Evolutionary conservation across 1,140 invertebrate species (phyloP), one percentile per base, ranked within the genome.

Genomic region (Hermatobates lingyangjiaoensis): DNA sequence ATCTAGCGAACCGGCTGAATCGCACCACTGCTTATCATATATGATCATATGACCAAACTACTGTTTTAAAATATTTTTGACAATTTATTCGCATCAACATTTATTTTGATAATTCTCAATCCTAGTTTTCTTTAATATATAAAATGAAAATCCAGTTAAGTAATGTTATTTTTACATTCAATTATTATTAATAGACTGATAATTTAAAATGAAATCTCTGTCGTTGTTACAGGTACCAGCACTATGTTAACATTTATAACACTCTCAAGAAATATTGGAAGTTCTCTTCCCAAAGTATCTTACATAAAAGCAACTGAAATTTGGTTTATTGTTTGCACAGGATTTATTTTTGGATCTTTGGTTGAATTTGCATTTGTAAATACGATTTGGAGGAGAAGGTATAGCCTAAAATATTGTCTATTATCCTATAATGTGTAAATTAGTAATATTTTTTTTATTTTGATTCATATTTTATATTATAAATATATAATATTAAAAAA

Each of bases 291-390:
- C 0, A 88, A 88, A 63, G 84, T 88, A 1, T 88, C 86, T 15
- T 90, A 90, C 56, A 83, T 90, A n/a, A 87, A 88, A 67, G 84
- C 86, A 0, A 83, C 86, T 52, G 85, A 90, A 65, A 80, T 88
- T 45, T 88, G 87, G 84, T 87, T 87, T 60, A 67, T 88, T n/a
- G 82, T 80, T 0, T 88, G 86, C 60, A 83, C 79, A 1, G 75
- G 77, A 51, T 87, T 89, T 59, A 81, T 89, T 40, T 89, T 89
- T 62, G 78, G 81, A 15, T 83, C 83, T 3, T 74, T 91, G 63
- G 77, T 89, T 1, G 86, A 90, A 59, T 90, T 89, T 62, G 85
- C 85, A n/a, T 83, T 87, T 57, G 86, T 89, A 3, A 90, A 89
- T 62, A 87, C 81, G 0, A 87, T 88, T 61, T 88, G 84, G 74